These are phyloP conservation scores for Apodemia duryi DNA, from an alignment of 2,888 invertebrate species.

Conservation along the genomic window DNA sequence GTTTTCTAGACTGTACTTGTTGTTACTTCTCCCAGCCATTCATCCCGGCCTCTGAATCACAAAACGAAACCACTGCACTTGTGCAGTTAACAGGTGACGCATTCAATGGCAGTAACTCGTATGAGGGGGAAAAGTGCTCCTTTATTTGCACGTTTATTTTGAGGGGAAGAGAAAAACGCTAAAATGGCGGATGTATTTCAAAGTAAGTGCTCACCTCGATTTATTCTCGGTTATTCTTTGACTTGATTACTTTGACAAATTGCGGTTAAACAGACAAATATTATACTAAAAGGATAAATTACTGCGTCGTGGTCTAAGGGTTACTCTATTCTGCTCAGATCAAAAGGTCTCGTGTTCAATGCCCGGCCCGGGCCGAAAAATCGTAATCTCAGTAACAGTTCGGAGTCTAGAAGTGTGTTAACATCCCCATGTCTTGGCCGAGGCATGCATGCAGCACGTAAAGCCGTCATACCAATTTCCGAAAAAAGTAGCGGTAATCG, in stretches of 20 bases:
- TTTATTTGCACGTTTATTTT: constrained; percentile 35
- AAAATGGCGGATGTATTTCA: constrained; percentile 31
- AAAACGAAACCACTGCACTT: constrained; percentile 47
- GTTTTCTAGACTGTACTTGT: constrained; percentile 7
- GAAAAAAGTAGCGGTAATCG: no score
- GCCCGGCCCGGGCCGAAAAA: no score
- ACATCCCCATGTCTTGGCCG: not conserved
- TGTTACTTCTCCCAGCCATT: constrained; percentile 22
- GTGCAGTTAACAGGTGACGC: constrained; percentile 53
- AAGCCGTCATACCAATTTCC: no score
- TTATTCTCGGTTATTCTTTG: constrained; percentile 28
- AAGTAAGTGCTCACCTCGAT: constrained; percentile 16
- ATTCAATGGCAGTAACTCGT: constrained; percentile 35
- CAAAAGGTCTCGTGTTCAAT: no score
- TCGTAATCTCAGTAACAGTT: not conserved
- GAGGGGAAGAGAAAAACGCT: constrained; percentile 31
- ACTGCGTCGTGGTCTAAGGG: no score
- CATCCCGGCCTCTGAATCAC: constrained; percentile 47
- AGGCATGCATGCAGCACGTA: no score
- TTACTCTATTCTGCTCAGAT: no score
- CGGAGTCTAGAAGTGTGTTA: not conserved
- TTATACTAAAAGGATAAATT: not conserved
- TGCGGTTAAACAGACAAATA: not conserved
- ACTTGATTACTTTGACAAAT: constrained; percentile 20
- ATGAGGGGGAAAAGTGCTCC: constrained; percentile 31